Evolutionary conservation across 2,888 invertebrate genomes (phyloP).

Genomic region (Perizoma flavofasciatum): DNA sequence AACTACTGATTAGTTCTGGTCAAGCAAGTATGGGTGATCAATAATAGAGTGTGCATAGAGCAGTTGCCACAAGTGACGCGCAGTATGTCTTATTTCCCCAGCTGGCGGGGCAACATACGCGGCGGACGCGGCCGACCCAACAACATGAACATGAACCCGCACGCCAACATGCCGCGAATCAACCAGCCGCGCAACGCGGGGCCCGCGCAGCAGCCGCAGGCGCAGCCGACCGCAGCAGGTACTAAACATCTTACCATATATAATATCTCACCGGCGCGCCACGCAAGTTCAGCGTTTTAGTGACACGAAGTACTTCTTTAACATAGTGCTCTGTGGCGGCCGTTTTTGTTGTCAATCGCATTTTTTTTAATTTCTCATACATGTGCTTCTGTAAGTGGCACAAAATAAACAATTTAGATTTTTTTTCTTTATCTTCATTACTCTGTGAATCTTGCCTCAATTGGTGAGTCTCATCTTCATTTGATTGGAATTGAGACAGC

Average conservation of each 20-base stretch:
- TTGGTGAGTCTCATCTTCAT: neutral
- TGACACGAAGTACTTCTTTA: too few species aligned
- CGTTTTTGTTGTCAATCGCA: too few species aligned
- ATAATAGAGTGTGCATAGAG: slow-evolving; percentile 2
- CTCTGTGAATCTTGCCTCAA: neutral
- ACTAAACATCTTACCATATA: neutral
- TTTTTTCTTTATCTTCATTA: neutral
- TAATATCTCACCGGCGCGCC: too few species aligned
- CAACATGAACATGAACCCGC: slow-evolving; percentile 33
- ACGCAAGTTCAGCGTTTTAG: too few species aligned
- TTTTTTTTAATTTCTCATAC: too few species aligned
- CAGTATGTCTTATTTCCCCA: slow-evolving; percentile 68
- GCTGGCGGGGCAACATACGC: slow-evolving; percentile 70
- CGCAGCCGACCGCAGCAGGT: slow-evolving; percentile 37
- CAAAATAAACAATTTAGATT: too few species aligned
- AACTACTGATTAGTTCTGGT: too few species aligned
- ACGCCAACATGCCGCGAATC: slow-evolving; percentile 31
- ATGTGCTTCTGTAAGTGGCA: too few species aligned
- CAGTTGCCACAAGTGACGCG: slow-evolving; percentile 31
- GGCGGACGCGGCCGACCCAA: slow-evolving; percentile 59
- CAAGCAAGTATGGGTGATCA: too few species aligned
- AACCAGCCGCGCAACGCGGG: slow-evolving; percentile 37
- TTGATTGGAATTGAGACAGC: neutral
- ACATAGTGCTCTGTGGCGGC: too few species aligned
- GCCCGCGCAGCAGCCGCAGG: slow-evolving; percentile 36